phyloP scores from a whole-genome alignment of 2,113 vertebrate species.

The Cebus imitator region DNA sequence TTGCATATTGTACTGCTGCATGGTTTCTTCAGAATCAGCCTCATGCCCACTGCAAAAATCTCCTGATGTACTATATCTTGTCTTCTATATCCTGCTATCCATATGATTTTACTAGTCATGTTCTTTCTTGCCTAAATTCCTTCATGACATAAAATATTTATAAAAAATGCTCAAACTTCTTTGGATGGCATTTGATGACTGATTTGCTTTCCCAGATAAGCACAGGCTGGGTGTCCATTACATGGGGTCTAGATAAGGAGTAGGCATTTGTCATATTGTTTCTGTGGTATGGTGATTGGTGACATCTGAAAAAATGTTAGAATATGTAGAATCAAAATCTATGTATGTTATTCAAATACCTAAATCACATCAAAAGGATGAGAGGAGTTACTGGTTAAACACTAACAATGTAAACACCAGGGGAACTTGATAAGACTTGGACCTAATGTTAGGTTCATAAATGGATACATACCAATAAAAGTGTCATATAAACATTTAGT shows the following conservation, averaged over 20 bases:
- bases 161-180: not conserved
- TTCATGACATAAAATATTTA: not conserved
- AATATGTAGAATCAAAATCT: not conserved
- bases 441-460: not conserved
- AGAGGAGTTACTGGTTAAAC: not conserved
- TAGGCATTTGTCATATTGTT: not conserved
- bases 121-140: not conserved
- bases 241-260: not conserved
- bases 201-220: not conserved
- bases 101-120: not conserved
- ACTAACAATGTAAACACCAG: not conserved
- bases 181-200: not conserved
- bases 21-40: not conserved
- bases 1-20: not conserved
- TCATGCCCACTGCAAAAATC: not conserved
- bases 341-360: not conserved
- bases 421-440: not conserved
- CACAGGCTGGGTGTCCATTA: not conserved
- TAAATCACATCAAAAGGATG: not conserved
- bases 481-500: not conserved
- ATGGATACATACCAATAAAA: not conserved
- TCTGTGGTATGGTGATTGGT: not conserved
- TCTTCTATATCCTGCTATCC: not conserved
- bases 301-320: not conserved
- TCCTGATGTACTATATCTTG: not conserved